These are phyloP conservation scores for Cirrhinus mrigala DNA, from an alignment of 2,797 vertebrate genomes.

Conservation along the genomic window DNA sequence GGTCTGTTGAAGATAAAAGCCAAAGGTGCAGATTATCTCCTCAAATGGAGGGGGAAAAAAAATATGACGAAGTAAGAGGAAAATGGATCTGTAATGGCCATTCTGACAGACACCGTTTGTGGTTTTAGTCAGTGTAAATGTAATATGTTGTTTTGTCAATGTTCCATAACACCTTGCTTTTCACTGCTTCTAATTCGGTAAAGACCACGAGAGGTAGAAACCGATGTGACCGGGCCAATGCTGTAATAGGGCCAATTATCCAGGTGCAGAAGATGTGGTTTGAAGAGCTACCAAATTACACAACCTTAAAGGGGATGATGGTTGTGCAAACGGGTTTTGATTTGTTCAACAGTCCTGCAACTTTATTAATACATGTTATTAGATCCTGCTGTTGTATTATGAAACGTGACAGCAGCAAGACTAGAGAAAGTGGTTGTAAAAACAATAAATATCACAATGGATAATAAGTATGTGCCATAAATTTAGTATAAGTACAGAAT, in stretches of 20 bases:
- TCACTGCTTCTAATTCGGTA: conserved; percentile 43
- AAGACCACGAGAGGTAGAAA: conserved; percentile 34
- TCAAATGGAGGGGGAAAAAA: conserved; percentile 6
- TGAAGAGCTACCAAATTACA: conserved; percentile 41
- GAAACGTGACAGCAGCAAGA: conserved; percentile 20
- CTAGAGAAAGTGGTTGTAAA: conserved; percentile 30
- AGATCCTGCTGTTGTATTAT: conserved; percentile 9
- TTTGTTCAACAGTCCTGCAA: conserved; percentile 9
- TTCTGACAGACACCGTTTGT: conserved; percentile 14
- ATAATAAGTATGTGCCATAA: neutral
- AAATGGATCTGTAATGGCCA: conserved; percentile 46
- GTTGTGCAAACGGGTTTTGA: conserved; percentile 32
- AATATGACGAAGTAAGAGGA: neutral
- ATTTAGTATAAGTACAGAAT: neutral
- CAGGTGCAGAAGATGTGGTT: conserved; percentile 32
- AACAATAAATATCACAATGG: conserved; percentile 29
- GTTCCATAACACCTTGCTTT: conserved; percentile 18
- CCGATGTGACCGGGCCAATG: neutral
- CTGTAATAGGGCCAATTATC: conserved; percentile 40
- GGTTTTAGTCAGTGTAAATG: conserved; percentile 44
- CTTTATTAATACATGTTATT: conserved; percentile 1
- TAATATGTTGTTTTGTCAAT: conserved; percentile 44
- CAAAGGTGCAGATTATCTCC: conserved; percentile 36
- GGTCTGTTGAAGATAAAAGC: conserved; percentile 40
- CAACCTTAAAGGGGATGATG: conserved; percentile 26